Evolutionary conservation across 53 echinoderm and acorn worm species (phyloP).

Genomic region (Crossaster papposus): DNA sequence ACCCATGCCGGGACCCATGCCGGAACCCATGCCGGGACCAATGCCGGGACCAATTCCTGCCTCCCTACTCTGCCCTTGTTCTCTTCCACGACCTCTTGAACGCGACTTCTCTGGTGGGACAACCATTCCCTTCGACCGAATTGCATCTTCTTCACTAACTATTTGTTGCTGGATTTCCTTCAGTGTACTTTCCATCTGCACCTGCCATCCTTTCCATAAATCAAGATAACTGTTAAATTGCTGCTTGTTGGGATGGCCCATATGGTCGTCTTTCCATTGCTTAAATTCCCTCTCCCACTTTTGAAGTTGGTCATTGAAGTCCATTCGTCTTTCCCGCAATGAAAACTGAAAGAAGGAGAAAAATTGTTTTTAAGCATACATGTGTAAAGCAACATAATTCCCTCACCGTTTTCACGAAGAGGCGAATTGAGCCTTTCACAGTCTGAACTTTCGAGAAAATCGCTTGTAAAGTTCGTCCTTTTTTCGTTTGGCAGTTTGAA

Average conservation of each 20-base stretch:
- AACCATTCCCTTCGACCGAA: conserved; percentile 30
- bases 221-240: conserved; percentile 87
- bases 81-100: conserved; percentile 33
- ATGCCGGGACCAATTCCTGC: background rate
- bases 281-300: conserved; percentile 90
- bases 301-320: conserved; percentile 79
- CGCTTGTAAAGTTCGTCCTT: too few relatives aligned
- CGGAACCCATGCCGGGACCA: conserved; percentile 25
- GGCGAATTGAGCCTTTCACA: too few relatives aligned
- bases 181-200: conserved; percentile 83
- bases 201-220: conserved; percentile 94
- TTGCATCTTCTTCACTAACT: conserved; percentile 44
- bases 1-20: conserved; percentile 45
- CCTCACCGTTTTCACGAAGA: too few relatives aligned
- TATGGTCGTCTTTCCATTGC: conserved; percentile 94
- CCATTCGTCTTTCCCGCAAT: conserved; percentile 70
- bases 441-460: too few relatives aligned
- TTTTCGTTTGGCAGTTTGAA: too few relatives aligned
- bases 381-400: background rate
- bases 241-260: conserved; percentile 91
- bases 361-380: background rate
- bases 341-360: conserved; percentile 66
- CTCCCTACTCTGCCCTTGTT: background rate
- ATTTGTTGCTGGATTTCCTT: conserved; percentile 79
- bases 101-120: conserved; percentile 16